Conservation (phyloP, 2,888 invertebrate genomes). For the Drosophila prostipennis region DNA sequence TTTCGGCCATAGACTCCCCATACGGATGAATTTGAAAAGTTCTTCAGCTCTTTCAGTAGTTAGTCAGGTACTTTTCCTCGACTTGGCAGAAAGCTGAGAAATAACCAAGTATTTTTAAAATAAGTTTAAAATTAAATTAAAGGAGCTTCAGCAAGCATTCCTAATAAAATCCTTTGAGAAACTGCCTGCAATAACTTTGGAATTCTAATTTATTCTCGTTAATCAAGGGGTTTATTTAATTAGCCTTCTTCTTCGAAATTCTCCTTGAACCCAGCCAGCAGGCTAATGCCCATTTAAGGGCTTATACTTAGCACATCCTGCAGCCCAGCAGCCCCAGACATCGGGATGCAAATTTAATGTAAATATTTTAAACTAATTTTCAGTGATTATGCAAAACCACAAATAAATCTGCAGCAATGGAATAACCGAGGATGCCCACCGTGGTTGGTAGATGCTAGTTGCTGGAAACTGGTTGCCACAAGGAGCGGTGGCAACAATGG, state of each 20-base stretch:
- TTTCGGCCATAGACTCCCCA: not conserved
- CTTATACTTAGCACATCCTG: constrained; percentile 27
- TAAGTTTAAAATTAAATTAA: not conserved
- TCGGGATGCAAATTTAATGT: constrained; percentile 76
- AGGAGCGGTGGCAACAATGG: constrained; percentile 23
- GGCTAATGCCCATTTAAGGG: constrained; percentile 28
- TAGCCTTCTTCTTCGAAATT: constrained; percentile 4
- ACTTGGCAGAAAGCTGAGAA: no score
- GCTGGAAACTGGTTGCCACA: not conserved
- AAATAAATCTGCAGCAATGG: constrained; percentile 78
- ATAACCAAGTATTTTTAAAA: not conserved
- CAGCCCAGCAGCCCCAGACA: constrained; percentile 40
- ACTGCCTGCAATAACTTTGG: not conserved
- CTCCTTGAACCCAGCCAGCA: constrained; percentile 3
- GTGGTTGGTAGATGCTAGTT: not conserved
- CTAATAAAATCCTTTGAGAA: not conserved
- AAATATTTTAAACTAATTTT: constrained; percentile 78
- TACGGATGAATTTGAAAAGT: not conserved
- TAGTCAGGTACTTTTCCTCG: not conserved
- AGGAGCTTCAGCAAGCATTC: no score
- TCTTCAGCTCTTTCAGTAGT: not conserved
- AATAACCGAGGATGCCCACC: constrained; percentile 37
- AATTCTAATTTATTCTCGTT: constrained; percentile 17
- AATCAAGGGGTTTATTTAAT: constrained; percentile 26
- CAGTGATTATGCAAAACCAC: constrained; percentile 79